These are phyloP conservation scores for Paraescarpia echinospica DNA, from an alignment of 1,140 invertebrate species.

Conservation along the genomic window DNA sequence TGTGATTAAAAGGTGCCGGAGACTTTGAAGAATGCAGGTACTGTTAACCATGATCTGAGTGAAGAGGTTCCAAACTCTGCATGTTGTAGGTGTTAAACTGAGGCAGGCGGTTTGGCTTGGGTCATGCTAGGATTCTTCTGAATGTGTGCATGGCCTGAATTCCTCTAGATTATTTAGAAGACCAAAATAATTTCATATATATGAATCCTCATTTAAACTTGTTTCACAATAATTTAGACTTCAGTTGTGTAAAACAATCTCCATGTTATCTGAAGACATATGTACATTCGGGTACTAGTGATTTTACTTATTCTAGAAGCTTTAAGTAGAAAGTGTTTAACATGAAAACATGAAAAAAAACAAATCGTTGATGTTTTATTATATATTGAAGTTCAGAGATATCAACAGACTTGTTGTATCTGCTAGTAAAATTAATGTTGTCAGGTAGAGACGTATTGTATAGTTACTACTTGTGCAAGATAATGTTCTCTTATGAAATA, in stretches of 20 bases:
- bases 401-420: neutral
- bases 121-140: too few species aligned
- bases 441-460: neutral
- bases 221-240: neutral
- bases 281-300: too few species aligned
- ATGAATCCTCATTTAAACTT: neutral
- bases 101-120: too few species aligned
- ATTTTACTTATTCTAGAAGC: neutral
- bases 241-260: too few species aligned
- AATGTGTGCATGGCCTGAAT: neutral
- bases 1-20: too few species aligned
- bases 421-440: neutral
- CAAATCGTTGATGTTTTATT: too few species aligned
- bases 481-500: neutral
- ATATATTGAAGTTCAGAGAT: too few species aligned
- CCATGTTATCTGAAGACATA: too few species aligned
- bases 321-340: neutral
- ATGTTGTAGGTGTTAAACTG: neutral
- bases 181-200: neutral
- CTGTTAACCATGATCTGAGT: neutral
- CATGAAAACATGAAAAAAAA: neutral
- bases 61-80: neutral
- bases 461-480: neutral
- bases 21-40: neutral
- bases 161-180: neutral